phyloP scores from a whole-genome alignment of 2,797 vertebrate genomes.

The Carapus acus region DNA sequence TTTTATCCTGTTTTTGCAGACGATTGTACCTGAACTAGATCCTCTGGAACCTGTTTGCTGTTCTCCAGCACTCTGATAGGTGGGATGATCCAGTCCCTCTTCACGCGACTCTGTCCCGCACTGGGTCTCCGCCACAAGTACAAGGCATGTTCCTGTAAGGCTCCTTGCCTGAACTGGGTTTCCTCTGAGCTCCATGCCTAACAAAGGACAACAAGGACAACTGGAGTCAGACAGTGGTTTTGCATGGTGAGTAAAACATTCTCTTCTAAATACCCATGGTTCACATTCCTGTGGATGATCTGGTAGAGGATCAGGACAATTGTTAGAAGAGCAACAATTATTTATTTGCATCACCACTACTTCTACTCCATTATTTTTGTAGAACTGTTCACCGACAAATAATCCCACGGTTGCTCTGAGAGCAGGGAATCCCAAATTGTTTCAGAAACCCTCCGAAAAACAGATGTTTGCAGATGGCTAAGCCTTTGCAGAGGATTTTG shows the following conservation, averaged over 20 bases:
- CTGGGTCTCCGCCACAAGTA: conserved; percentile 66
- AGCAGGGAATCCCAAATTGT: too few species aligned
- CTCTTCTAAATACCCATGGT: too few species aligned
- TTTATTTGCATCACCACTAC: too few species aligned
- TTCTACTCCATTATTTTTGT: too few species aligned
- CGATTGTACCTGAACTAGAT: conserved; percentile 85
- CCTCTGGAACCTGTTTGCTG: conserved; percentile 85
- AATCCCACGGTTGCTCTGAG: too few species aligned
- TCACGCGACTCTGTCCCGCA: conserved; percentile 65
- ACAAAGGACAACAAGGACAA: conserved; percentile 15
- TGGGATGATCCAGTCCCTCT: conserved; percentile 96
- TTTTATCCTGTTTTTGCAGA: neutral
- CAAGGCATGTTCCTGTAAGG: conserved; percentile 46
- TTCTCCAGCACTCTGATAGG: conserved; percentile 92
- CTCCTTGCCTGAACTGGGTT: conserved; percentile 15
- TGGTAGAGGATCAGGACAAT: too few species aligned
- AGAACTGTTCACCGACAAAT: too few species aligned
- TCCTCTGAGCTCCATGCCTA: conserved; percentile 51
- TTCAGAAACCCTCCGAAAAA: too few species aligned
- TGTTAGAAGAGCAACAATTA: too few species aligned
- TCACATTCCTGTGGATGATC: too few species aligned
- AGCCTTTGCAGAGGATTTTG: neutral
- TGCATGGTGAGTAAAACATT: too few species aligned
- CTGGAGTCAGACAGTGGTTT: neutral
- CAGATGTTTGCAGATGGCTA: too few species aligned